Evolutionary conservation across 2,113 vertebrate genomes (phyloP), one percentile per base, ranked within the genome.

Genomic region (human): DNA sequence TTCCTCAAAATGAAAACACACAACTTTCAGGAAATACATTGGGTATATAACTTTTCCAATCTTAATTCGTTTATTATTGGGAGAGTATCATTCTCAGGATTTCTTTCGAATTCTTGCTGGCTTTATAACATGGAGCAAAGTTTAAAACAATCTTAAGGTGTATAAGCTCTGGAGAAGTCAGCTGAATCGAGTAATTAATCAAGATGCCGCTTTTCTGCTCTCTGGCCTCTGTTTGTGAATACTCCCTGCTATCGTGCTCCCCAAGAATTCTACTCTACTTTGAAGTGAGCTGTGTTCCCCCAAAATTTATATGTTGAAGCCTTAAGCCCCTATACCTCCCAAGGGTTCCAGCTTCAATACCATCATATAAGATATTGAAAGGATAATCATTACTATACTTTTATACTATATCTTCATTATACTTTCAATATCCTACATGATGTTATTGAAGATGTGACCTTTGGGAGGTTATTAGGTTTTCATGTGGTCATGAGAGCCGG

Each of bases 231-330:
- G 8, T 85, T 90, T 55, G 3, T 73, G 43, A 73, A 32, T 61
- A 23, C 1, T 30, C 2, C 2, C 14, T 27, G 20, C 8, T 50
- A 23, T 5, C 1, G 5, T 23, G 12, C 27, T 50, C n/a, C 0
- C 0, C n/a, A 55, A 48, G 27, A 45, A 25, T 35, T 43, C 40
- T 66, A n/a, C 1, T 68, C 2, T 73, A 18, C n/a, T 86, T 5
- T 73, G 23, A 3, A 20, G 2, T 17, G 32, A 91, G 32, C 27
- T 86, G 4, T 45, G 16, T 72, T 93, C 23, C 30, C 9, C 6
- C 14, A 20, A 52, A 85, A 80, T 55, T 57, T 32, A 8, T 38
- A 40, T 20, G 38, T 76, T 27, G 66, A 52, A 48, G 9, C 6
- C 32, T 8, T 45, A 73, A 55, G 2, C 52, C 35, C 4, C 5